Percentiles rank a stretch among this genome's conserved stretches.
These are phyloP conservation scores for Drosophila micromelanica DNA, from an alignment of 1,140 invertebrate genomes.

Conservation along the genomic window DNA sequence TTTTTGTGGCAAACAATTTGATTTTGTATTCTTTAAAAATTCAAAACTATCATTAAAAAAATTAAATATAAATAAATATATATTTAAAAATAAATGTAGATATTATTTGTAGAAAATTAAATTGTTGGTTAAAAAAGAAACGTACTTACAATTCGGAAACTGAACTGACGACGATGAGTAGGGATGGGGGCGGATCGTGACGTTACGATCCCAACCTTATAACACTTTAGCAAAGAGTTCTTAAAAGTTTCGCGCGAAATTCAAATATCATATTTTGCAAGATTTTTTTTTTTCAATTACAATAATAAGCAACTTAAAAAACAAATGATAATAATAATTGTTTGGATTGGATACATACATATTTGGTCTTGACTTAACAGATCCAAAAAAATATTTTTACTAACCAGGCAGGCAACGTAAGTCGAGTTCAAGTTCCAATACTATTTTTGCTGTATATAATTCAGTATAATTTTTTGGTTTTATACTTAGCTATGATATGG, in stretches of 20 bases:
- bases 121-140: constrained; percentile 72
- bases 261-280: not conserved
- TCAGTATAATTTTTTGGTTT: constrained; percentile 5
- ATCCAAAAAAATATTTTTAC: constrained; percentile 47
- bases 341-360: constrained; percentile 44
- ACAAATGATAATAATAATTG: constrained; percentile 43
- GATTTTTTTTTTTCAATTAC: not conserved
- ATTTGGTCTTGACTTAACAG: constrained; percentile 21
- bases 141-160: constrained; percentile 83
- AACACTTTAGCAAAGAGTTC: constrained; percentile 41
- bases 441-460: constrained; percentile 18
- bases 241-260: constrained; percentile 6
- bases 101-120: constrained; percentile 43
- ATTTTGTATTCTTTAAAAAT: constrained; percentile 46
- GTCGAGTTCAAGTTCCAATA: constrained; percentile 52
- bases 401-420: constrained; percentile 44
- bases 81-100: constrained; percentile 36
- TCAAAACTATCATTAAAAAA: constrained; percentile 35
- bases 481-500: constrained; percentile 48
- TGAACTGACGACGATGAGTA: constrained; percentile 74
- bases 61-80: constrained; percentile 30
- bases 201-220: constrained; percentile 33
- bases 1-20: constrained; percentile 43
- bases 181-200: constrained; percentile 34
- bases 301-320: constrained; percentile 39